Evolutionary conservation across 2,113 vertebrate species (phyloP).

Genomic region (Lophius piscatorius): DNA sequence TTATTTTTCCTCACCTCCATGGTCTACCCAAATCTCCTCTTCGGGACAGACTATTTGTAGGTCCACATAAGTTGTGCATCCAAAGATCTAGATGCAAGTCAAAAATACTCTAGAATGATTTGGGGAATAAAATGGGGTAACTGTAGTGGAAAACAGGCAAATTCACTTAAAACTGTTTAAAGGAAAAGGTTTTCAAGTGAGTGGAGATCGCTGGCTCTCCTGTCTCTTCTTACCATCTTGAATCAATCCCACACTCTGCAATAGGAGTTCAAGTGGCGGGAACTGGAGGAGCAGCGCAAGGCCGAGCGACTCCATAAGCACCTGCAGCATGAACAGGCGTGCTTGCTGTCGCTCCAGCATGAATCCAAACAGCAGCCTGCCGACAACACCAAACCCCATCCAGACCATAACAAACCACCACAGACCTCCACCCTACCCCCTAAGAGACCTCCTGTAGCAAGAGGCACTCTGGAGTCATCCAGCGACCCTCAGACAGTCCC

Average conservation of each 20-base stretch:
- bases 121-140: not conserved
- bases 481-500: conserved; percentile 11
- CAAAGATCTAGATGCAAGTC: no score
- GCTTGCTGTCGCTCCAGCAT: conserved; percentile 94
- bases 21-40: no score
- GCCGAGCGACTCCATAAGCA: conserved; percentile 94
- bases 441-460: conserved; percentile 34
- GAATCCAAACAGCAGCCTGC: conserved; percentile 81
- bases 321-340: conserved; percentile 95
- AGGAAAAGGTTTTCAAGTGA: not conserved
- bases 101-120: no score
- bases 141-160: not conserved
- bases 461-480: conserved; percentile 22
- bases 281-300: conserved; percentile 96
- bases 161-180: not conserved
- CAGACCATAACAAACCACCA: conserved; percentile 44
- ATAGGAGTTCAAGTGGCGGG: conserved; percentile 97
- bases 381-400: conserved; percentile 52
- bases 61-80: no score
- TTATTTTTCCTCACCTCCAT: no score
- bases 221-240: conserved; percentile 25
- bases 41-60: no score
- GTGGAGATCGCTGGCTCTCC: not conserved
- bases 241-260: conserved; percentile 54
- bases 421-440: conserved; percentile 54